Base-by-base conservation (phyloP, 1,140 invertebrate genomes). In the Magallana gigas region DNA sequence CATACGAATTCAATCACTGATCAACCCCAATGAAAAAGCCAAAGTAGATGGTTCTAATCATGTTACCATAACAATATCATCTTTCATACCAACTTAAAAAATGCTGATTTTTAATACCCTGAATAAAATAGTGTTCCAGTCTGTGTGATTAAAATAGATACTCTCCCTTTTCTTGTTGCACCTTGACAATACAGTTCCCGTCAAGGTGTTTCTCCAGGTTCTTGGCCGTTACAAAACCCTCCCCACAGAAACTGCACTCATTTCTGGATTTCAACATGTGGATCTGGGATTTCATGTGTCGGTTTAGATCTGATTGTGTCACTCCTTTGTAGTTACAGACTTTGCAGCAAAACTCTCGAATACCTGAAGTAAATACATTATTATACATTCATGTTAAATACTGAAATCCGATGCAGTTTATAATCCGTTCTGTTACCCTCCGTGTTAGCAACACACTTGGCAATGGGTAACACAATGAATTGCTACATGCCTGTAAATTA, bases 311-410 rank as follows among this genome's bases (percentile, higher is more conserved):
- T 8, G 95, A 95, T 90, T 95, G 95, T 0, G 95, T 96, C 11
- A 96, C 95, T 64, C 95, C 95, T 90, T 95, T 95, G 89, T 96
- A 96, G 90, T 95, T 95, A 85, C 95, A 96, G 57, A 95, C 90
- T 57, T 94, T 92, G 89, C 95, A 96, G 87, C 95, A 94, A 90
- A 95, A 95, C 84, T 95, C 93, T 81, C 95, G 94, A 85, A 95
- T 95, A 76, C 95, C 95, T 95, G 91, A 16, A 83, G n/a, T 0
- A 82, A 57, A 18, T 57, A 36, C 29, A 48, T 8, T 16, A 9
- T 16, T 14, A 23, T 11, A 56, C 5, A 56, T 56, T 12, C 5
- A 82, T 82, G 36, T 14, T n/a, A 14, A 82, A 2, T 23, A 23
- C 7, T 8, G 18, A 23, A 23, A 23, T 23, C 23, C 23, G 23